Conservation (phyloP, 2,797 vertebrate species). For the Antennarius maculatus region DNA sequence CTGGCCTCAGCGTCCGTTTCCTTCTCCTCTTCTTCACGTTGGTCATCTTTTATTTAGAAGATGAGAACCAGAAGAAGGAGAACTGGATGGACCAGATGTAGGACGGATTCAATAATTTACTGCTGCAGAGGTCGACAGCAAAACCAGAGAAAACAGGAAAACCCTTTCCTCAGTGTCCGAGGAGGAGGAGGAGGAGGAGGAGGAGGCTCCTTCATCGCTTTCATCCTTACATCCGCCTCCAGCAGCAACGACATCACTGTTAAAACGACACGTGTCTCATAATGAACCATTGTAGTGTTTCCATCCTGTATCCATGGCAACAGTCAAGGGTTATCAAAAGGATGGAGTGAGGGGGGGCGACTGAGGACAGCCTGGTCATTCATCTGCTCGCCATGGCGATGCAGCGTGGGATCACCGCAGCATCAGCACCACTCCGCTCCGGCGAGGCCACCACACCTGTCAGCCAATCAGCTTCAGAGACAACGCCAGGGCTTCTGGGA, state of each 20-base stretch:
- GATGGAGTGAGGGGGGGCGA: conserved; percentile 8
- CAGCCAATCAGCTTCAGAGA: conserved; percentile 47
- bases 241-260: conserved; percentile 2
- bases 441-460: conserved; percentile 41
- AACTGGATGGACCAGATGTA: no score
- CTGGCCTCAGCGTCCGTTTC: no score
- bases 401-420: conserved; percentile 33
- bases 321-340: conserved; percentile 39
- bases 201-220: conserved; percentile 9
- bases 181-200: no score
- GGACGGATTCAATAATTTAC: no score
- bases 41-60: no score
- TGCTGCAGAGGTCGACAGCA: no score
- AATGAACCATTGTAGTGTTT: conserved; percentile 53
- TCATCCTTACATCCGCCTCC: conserved; percentile 29
- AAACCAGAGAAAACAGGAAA: no score
- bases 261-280: conserved; percentile 15
- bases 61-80: neutral
- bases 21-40: no score
- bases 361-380: conserved; percentile 17
- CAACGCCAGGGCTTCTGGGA: no score
- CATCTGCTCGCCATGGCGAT: conserved; percentile 20
- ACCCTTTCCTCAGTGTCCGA: no score
- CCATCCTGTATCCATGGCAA: conserved; percentile 67
- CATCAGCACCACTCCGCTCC: conserved; percentile 29